phyloP scores from a whole-genome alignment of 2,113 vertebrate genomes.

The Phrynocephalus versicolor region DNA sequence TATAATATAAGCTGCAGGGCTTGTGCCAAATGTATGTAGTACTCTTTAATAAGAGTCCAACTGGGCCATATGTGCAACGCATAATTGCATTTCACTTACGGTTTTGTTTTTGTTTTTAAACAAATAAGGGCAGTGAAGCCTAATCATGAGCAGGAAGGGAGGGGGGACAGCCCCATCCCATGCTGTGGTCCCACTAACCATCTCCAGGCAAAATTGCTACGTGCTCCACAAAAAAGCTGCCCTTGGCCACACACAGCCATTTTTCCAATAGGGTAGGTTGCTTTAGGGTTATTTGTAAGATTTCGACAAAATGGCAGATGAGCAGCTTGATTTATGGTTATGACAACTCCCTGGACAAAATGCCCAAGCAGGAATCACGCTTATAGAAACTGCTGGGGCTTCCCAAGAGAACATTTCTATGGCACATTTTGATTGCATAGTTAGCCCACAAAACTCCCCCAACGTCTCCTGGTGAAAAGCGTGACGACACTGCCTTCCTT shows the following conservation, averaged over 20 bases:
- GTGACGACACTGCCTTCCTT: neutral
- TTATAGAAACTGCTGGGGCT: neutral
- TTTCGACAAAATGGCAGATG: neutral
- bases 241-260: neutral
- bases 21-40: neutral
- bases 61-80: neutral
- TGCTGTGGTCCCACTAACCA: neutral
- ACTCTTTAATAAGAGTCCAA: neutral
- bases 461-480: conserved; percentile 14
- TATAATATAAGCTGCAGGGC: neutral
- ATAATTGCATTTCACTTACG: neutral
- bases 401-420: neutral
- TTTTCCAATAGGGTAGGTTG: neutral
- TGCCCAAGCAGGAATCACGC: neutral
- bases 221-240: no score
- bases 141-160: neutral
- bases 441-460: conserved; percentile 18
- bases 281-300: neutral
- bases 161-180: neutral
- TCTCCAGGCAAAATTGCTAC: neutral
- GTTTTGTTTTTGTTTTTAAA: neutral
- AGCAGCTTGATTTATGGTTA: neutral
- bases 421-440: neutral
- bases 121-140: neutral
- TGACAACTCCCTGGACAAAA: neutral